Evolutionary conservation across 2,797 vertebrate species (phyloP).

Genomic region (Spinus pinus): DNA sequence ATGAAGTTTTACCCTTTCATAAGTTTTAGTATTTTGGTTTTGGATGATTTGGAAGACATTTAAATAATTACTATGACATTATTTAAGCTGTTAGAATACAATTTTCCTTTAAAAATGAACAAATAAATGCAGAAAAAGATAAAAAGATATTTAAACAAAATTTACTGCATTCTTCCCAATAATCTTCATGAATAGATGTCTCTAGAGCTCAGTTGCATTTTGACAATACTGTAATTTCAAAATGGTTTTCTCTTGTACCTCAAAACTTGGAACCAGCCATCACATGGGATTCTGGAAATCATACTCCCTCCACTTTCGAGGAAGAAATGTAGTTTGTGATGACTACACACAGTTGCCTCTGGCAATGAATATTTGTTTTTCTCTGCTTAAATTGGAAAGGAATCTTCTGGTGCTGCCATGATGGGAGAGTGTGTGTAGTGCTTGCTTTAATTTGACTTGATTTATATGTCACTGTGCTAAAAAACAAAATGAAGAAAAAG

Average conservation of each 20-base stretch:
- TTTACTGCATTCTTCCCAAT: neutral
- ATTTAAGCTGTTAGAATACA: neutral
- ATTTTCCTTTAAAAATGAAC: neutral
- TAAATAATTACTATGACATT: neutral
- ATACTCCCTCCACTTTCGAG: neutral
- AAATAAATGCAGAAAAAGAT: neutral
- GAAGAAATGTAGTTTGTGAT: neutral
- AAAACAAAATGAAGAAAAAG: neutral
- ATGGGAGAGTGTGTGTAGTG: neutral
- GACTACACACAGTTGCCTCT: neutral
- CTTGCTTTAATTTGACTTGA: neutral
- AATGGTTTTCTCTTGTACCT: neutral
- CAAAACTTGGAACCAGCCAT: neutral
- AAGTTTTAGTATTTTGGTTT: neutral
- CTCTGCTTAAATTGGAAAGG: neutral
- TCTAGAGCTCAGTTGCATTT: neutral
- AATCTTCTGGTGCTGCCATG: neutral
- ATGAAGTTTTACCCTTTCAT: neutral
- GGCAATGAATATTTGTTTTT: neutral
- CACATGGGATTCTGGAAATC: neutral
- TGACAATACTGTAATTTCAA: neutral
- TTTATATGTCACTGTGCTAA: neutral
- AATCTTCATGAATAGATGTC: neutral
- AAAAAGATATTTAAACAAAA: neutral
- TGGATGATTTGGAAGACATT: neutral